Evolutionary conservation across 2,888 invertebrate species (phyloP).

Genomic region (Amphipoea oculea): DNA sequence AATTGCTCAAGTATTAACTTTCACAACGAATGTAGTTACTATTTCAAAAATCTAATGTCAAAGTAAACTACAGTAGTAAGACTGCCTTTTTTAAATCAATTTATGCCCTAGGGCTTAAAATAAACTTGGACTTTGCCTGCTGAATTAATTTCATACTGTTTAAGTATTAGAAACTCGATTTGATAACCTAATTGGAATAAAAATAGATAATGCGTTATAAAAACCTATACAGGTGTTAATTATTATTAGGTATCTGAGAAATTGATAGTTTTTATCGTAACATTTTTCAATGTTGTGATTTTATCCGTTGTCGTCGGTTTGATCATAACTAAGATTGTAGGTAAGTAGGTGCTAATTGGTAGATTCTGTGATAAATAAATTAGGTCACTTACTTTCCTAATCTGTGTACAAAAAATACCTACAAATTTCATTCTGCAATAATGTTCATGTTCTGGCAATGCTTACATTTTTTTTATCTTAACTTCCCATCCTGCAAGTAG

Average conservation of each 20-base stretch:
- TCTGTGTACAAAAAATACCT: not conserved
- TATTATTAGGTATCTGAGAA: not conserved
- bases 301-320: not conserved
- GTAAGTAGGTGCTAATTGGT: not conserved
- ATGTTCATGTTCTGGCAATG: not conserved
- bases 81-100: not conserved
- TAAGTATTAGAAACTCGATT: not conserved
- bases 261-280: slow-evolving; percentile 12
- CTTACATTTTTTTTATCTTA: not conserved
- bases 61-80: not conserved
- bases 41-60: no score
- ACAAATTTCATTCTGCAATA: not conserved
- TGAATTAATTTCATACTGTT: not conserved
- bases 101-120: not conserved
- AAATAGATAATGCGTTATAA: not conserved
- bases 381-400: slow-evolving; percentile 15
- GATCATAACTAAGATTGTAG: slow-evolving; percentile 24
- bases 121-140: not conserved
- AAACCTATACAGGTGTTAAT: not conserved
- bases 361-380: slow-evolving; percentile 21
- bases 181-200: slow-evolving; percentile 8
- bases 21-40: no score
- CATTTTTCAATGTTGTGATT: slow-evolving; percentile 22
- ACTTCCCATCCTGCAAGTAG: not conserved
- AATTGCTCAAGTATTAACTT: not conserved